These are phyloP conservation scores for Ornithoptera priamus DNA, from an alignment of 2,888 invertebrate species.

Conservation along the genomic window DNA sequence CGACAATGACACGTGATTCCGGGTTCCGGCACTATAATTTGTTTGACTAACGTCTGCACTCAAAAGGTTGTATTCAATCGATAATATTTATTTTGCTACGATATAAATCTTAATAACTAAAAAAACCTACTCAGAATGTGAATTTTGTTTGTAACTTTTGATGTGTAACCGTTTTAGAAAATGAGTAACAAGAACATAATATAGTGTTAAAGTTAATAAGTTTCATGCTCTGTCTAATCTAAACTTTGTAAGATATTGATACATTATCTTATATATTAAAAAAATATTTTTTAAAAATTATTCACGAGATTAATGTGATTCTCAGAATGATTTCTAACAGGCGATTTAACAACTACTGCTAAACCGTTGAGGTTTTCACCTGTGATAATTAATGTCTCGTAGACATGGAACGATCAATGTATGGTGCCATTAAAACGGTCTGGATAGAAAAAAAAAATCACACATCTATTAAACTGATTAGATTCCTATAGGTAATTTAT, in stretches of 20 bases:
- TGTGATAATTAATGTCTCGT: conserved; percentile 36
- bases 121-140: too few species aligned
- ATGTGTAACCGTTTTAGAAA: background rate
- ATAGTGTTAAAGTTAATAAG: background rate
- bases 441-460: conserved; percentile 69
- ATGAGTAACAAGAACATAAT: background rate
- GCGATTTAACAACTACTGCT: conserved; percentile 20
- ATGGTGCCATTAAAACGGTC: conserved; percentile 49
- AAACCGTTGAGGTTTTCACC: conserved; percentile 27
- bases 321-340: conserved; percentile 9
- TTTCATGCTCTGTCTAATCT: background rate
- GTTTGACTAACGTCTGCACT: conserved; percentile 20
- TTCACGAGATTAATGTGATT: conserved; percentile 13
- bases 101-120: too few species aligned
- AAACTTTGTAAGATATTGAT: background rate
- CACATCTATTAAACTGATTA: conserved; percentile 78
- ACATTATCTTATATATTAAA: conserved; percentile 14
- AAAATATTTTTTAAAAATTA: conserved; percentile 4
- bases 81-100: conserved; percentile 10
- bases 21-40: conserved; percentile 17
- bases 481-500: conserved; percentile 79
- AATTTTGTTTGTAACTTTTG: background rate
- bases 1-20: conserved; percentile 15
- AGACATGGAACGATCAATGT: conserved; percentile 36
- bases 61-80: conserved; percentile 9